These are phyloP conservation scores for Sycophaga agraensis DNA, from an alignment of 1,140 invertebrate species.

Conservation along the genomic window DNA sequence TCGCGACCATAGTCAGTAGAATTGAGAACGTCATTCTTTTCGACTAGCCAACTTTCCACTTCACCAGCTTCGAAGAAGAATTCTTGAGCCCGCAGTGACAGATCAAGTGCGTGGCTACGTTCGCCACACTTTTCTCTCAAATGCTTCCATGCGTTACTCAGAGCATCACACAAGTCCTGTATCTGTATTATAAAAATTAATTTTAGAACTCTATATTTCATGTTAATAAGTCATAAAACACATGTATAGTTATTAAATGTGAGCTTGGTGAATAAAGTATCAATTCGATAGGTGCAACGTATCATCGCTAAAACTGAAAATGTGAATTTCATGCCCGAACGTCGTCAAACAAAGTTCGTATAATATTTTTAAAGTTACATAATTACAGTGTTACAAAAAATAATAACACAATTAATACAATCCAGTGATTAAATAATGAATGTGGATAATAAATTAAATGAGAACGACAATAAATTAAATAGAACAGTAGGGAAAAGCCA, in stretches of 20 bases:
- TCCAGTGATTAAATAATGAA: neutral
- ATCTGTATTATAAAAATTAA: slow-evolving; percentile 53
- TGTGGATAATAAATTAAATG: neutral
- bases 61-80: slow-evolving; percentile 88
- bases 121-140: slow-evolving; percentile 70
- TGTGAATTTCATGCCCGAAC: slow-evolving; percentile 19
- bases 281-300: neutral
- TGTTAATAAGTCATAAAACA: neutral
- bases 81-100: slow-evolving; percentile 85
- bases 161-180: slow-evolving; percentile 64
- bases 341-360: neutral
- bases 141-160: slow-evolving; percentile 71
- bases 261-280: neutral
- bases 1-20: slow-evolving; percentile 86
- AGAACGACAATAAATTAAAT: neutral
- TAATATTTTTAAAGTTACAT: too few species aligned
- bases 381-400: too few species aligned
- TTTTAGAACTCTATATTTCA: slow-evolving; percentile 1
- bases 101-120: slow-evolving; percentile 76
- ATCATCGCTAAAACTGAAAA: neutral
- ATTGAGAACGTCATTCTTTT: slow-evolving; percentile 79
- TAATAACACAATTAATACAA: neutral
- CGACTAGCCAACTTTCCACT: slow-evolving; percentile 89
- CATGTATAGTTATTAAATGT: neutral
- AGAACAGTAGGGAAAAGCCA: neutral